These are phyloP conservation scores for Cyclura pinguis DNA, from an alignment of 2,797 vertebrate species.

Conservation along the genomic window DNA sequence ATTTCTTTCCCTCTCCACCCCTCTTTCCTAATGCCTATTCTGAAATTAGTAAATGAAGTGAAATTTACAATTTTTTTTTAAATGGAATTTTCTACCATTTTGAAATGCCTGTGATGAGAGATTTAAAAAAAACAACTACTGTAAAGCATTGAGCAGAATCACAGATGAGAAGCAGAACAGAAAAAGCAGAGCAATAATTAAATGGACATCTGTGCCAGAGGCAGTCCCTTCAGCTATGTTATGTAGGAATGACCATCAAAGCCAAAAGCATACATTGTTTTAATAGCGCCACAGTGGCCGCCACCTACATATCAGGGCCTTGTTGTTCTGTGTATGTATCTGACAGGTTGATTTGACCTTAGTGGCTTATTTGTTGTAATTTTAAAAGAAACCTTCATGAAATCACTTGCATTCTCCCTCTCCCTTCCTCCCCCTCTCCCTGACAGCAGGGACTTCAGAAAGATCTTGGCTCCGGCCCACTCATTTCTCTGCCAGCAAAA, in stretches of 20 bases:
- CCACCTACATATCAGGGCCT: background rate
- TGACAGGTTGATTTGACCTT: background rate
- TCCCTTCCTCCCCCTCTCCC: constrained; percentile 1
- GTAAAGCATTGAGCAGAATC: background rate
- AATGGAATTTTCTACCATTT: background rate
- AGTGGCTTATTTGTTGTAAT: constrained; percentile 13
- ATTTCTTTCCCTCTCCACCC: background rate
- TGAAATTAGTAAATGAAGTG: background rate
- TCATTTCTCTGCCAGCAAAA: constrained; percentile 9
- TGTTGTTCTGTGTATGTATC: background rate
- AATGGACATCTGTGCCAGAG: constrained; percentile 1
- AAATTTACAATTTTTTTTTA: background rate
- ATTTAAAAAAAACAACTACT: background rate
- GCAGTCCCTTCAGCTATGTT: background rate
- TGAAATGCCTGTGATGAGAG: background rate
- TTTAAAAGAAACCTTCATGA: constrained; percentile 24
- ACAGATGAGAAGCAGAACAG: background rate
- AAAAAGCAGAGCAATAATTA: constrained; percentile 11
- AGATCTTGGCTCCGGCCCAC: constrained; percentile 6
- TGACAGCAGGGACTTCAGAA: constrained; percentile 55
- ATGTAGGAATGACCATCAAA: constrained; percentile 4
- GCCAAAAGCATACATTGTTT: constrained; percentile 11
- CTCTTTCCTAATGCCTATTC: background rate
- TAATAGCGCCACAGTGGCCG: background rate
- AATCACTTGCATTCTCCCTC: background rate